Evolutionary conservation across 2,797 vertebrate species (phyloP).

Genomic region (Melanotaenia maccullochi): DNA sequence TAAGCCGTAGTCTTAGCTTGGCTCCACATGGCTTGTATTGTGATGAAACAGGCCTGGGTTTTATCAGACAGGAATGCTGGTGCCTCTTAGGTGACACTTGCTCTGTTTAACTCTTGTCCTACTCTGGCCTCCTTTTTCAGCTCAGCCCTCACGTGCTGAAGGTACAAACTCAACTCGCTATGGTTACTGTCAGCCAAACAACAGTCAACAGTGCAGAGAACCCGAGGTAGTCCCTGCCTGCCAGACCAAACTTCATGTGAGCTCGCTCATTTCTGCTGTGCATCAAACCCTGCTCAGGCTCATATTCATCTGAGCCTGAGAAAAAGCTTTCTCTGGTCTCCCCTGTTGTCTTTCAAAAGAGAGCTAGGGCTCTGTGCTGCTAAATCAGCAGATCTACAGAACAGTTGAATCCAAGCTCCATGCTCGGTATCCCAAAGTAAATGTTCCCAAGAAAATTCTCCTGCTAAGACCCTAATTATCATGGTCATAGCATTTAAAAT

Average conservation of each 20-base stretch:
- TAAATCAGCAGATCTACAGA: slow-evolving; percentile 68
- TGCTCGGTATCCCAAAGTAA: slow-evolving; percentile 67
- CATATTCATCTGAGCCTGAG: slow-evolving; percentile 42
- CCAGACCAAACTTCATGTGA: slow-evolving; percentile 56
- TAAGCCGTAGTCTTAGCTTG: slow-evolving; percentile 34
- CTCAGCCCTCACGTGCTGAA: slow-evolving; percentile 59
- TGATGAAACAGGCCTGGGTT: slow-evolving; percentile 45
- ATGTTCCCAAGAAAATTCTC: slow-evolving; percentile 60
- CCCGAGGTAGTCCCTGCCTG: slow-evolving; percentile 33
- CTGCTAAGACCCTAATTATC: slow-evolving; percentile 33
- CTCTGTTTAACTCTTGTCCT: slow-evolving; percentile 51
- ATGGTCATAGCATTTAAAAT: slow-evolving; percentile 31
- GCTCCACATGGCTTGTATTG: slow-evolving; percentile 25
- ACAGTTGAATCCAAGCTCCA: slow-evolving; percentile 58
- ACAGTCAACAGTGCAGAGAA: slow-evolving; percentile 66
- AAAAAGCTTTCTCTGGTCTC: slow-evolving; percentile 27
- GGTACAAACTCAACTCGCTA: slow-evolving; percentile 64
- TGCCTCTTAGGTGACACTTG: slow-evolving; percentile 58
- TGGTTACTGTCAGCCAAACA: slow-evolving; percentile 79
- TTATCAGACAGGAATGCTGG: slow-evolving; percentile 55
- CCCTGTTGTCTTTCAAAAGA: slow-evolving; percentile 55
- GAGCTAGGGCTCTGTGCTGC: slow-evolving; percentile 29
- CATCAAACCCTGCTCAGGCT: slow-evolving; percentile 50
- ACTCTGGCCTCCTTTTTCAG: slow-evolving; percentile 52
- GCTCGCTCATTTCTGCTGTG: slow-evolving; percentile 56